Base-by-base conservation (phyloP, 2,113 vertebrate genomes). In the Saccopteryx leptura region DNA sequence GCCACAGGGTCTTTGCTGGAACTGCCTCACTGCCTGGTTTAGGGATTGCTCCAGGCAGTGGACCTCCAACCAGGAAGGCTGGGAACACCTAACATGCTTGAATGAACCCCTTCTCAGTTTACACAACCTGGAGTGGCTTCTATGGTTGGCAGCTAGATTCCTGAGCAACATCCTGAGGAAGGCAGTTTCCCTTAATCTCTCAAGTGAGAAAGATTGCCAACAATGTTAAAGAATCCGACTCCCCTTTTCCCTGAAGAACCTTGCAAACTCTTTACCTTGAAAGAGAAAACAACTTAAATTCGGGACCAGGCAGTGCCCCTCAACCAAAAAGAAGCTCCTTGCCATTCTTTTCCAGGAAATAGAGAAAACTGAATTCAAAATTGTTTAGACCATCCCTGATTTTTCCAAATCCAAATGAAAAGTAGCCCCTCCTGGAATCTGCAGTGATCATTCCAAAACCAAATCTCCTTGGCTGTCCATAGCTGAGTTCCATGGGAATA, bases 341-440 rank as follows among this genome's bases (percentile, higher is more conserved):
- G 48, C 14, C 60, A 61, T 81, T 91, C 56, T 5, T 2, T 96
- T 54, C 71, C 88, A 90, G 39, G 66, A 88, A 69, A 93, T 63
- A 63, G 1, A 54, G 19, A 90, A 86, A 31, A 78, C n/a, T 11
- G 11, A 61, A 58, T 76, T 5, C 61, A 84, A 79, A 74, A 75
- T 33, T 39, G 58, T 80, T 71, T 80, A 82, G 14, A 58, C 83
- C 69, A 61, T 48, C 19, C 68, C 68, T 86, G 65, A 74, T 39
- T 95, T 91, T 90, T 81, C 39, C 19, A 56, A 61, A 87, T 88
- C 33, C 75, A 93, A 63, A 92, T 69, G 88, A 90, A 90, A 92
- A 84, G 61, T 66, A 31, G 39, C 60, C 60, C 91, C 79, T 93
- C 94, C 88, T 66, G 63, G 46, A 81, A 85, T 86, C 85, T 79